Evolutionary conservation across 2,888 invertebrate genomes (phyloP).

Genomic region (Eurytoma adleriae): DNA sequence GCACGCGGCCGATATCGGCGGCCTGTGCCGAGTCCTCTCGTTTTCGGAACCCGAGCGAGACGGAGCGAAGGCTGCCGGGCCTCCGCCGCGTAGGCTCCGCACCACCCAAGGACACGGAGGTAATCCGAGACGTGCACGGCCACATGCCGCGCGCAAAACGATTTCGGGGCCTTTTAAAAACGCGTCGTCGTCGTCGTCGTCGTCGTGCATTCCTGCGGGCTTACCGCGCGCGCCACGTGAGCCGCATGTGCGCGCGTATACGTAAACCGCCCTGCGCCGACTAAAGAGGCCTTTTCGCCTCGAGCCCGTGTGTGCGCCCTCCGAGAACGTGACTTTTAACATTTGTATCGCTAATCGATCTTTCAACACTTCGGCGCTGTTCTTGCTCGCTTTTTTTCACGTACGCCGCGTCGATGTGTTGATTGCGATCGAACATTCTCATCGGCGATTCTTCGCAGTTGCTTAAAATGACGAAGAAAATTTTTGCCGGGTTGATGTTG

Average conservation of each 20-base stretch:
- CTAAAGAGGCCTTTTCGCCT: background rate
- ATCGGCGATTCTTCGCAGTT: background rate
- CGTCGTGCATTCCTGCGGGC: slow-evolving; percentile 60
- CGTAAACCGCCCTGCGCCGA: too few species aligned
- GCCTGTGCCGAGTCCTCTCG: slow-evolving; percentile 12
- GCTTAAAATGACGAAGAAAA: background rate
- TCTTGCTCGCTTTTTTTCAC: background rate
- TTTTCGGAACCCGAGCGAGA: slow-evolving; percentile 46
- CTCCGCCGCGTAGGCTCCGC: slow-evolving; percentile 48
- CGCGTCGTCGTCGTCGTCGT: slow-evolving; percentile 63
- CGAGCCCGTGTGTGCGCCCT: background rate
- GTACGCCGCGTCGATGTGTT: background rate
- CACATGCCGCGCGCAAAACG: slow-evolving; percentile 69
- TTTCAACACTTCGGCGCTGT: slow-evolving; percentile 8
- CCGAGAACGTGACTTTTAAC: slow-evolving; percentile 26
- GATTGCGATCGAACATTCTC: background rate
- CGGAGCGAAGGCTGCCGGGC: slow-evolving; percentile 22
- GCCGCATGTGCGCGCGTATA: background rate
- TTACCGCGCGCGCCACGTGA: slow-evolving; percentile 25
- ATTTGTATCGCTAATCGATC: slow-evolving; percentile 25
- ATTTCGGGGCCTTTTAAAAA: slow-evolving; percentile 71
- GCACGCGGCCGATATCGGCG: slow-evolving; percentile 24
- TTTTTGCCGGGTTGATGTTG: background rate
- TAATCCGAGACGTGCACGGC: slow-evolving; percentile 71
- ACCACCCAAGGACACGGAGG: slow-evolving; percentile 71